Evolutionary conservation across 2,797 vertebrate species (phyloP), one percentile per base, ranked within the genome.

Genomic region (Poecilia picta): DNA sequence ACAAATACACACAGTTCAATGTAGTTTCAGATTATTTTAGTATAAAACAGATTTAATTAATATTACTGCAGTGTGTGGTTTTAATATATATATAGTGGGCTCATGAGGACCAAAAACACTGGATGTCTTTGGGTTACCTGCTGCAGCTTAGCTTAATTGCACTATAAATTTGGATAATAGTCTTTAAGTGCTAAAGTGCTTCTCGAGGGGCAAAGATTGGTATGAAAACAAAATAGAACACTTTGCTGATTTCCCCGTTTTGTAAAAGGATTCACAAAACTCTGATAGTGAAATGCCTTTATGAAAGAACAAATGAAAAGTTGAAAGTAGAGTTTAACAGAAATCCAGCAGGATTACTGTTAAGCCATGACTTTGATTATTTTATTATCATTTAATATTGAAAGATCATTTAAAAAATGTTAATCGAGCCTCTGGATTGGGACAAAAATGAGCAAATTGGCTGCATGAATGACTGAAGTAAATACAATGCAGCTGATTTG

Each of bases 51-150:
- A 5, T 59, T 59, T 45, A 77, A 49, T 49, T 68, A 51, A 66
- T 74, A 49, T 62, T 73, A 13, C 2, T 45, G 0, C 25, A 36
- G 16, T 66, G 16, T 51, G 25, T 41, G 71, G 23, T 6, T 74
- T 4, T 43, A 46, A 33, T 75, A 66, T 2, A 23, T 2, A 23
- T 83, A 86, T 62, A 36, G 74, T 80, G 43, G 64, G 36, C 64
- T 43, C 20, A 43, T 0, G 0, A 74, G 77, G 88, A 86, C 70
- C 77, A 76, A 31, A 80, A 74, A 78, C 80, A 4, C 39, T 74
- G 18, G 2, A 73, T 51, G 70, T 46, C 28, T 74, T 83, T 55
- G 2, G 46, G 18, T 74, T 74, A 11, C 46, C 4, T 66, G 46
- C 41, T 41, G 45, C 47, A 77, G 15, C 47, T 66, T 25, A 76